These are phyloP conservation scores for Temnothorax longispinosus DNA, from an alignment of 1,140 invertebrate genomes.

Conservation along the genomic window DNA sequence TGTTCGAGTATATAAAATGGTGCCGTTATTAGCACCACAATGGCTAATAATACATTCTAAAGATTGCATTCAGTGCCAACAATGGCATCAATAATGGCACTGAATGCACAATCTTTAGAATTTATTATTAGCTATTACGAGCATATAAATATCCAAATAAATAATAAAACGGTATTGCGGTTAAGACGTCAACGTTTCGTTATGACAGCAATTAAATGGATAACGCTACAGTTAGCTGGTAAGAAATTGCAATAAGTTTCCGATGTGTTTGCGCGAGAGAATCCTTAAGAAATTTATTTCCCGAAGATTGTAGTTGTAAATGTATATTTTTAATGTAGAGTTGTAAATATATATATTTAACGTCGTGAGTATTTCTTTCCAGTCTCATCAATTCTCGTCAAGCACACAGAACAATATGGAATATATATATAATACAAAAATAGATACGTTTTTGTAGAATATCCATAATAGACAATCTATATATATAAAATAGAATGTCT, in stretches of 20 bases:
- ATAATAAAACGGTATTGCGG: background rate
- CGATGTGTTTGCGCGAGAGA: background rate
- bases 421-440: background rate
- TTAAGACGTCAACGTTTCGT: background rate
- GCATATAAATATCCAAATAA: background rate
- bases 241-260: conserved; percentile 21
- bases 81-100: background rate
- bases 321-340: background rate
- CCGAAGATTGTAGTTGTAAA: background rate
- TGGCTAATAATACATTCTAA: background rate
- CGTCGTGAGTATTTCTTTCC: background rate
- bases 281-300: background rate
- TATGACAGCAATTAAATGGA: conserved; percentile 2
- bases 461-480: background rate
- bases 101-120: background rate
- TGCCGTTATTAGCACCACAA: background rate
- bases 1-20: background rate
- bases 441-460: background rate
- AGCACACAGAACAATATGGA: background rate
- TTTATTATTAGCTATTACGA: background rate
- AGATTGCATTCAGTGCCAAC: background rate
- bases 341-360: background rate
- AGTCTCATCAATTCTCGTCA: background rate
- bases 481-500: too few relatives aligned
- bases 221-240: background rate